Conservation (phyloP, 2,888 invertebrate genomes). For the Platycheirus rosarum region DNA sequence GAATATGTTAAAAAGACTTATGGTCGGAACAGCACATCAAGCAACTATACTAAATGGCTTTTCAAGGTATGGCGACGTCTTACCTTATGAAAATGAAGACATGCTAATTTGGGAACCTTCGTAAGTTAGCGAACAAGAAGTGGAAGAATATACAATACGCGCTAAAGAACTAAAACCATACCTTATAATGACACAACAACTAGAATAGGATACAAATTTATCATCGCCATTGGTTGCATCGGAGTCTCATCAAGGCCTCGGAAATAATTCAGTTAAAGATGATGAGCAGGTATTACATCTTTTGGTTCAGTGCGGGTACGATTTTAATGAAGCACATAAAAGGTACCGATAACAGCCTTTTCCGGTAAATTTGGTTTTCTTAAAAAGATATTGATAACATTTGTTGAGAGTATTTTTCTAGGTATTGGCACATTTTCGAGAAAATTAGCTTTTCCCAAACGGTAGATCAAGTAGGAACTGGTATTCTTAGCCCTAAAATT, state of each 20-base stretch:
- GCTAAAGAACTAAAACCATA: conserved; percentile 78
- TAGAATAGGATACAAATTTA: conserved; percentile 37
- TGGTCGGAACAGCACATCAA: conserved; percentile 97
- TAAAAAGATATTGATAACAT: too few relatives aligned
- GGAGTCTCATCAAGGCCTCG: too few relatives aligned
- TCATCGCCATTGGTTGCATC: conserved; percentile 44
- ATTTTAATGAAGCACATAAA: conserved; percentile 96
- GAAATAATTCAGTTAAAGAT: conserved; percentile 83
- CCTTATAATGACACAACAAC: conserved; percentile 23
- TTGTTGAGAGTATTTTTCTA: too few relatives aligned
- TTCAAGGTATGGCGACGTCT: too few relatives aligned
- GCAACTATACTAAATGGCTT: too few relatives aligned
- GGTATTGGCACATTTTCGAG: too few relatives aligned
- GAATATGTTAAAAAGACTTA: conserved; percentile 85
- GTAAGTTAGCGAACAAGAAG: conserved; percentile 87
- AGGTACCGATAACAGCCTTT: too few relatives aligned
- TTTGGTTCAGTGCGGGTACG: conserved; percentile 96
- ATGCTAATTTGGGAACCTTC: conserved; percentile 96
- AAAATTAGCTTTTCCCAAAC: too few relatives aligned
- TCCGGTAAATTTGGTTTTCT: too few relatives aligned
- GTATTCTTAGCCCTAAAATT: too few relatives aligned
- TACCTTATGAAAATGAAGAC: too few relatives aligned
- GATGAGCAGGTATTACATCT: conserved; percentile 92
- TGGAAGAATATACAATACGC: conserved; percentile 90
- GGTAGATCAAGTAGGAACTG: too few relatives aligned